A percentile compares a stretch with the other conserved stretches of the same genome.
These are phyloP conservation scores for Lutra lutra DNA, from an alignment of 2,797 vertebrate species.

Conservation along the genomic window DNA sequence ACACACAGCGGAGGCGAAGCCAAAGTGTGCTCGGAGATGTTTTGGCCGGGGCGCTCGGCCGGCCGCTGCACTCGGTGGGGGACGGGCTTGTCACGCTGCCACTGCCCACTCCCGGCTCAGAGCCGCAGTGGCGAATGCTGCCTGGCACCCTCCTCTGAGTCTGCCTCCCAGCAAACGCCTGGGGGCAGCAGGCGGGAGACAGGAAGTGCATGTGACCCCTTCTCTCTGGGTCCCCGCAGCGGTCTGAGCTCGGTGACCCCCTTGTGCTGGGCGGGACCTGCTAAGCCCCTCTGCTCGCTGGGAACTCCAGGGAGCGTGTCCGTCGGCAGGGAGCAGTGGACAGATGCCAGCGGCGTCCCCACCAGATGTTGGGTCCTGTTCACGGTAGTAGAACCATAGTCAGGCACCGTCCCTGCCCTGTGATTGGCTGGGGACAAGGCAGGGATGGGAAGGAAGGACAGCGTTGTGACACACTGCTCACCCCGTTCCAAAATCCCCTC, in stretches of 20 bases:
- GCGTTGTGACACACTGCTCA: neutral
- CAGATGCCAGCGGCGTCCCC: rapidly evolving
- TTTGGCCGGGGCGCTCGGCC: neutral
- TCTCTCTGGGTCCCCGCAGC: neutral
- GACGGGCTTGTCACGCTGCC: rapidly evolving
- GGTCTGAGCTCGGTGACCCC: neutral
- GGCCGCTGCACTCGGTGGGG: neutral
- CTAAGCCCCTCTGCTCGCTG: no score
- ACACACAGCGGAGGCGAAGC: neutral
- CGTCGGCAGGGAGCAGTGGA: neutral
- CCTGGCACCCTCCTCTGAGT: neutral
- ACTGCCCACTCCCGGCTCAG: neutral
- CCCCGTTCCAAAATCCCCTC: neutral
- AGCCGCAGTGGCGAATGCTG: neutral
- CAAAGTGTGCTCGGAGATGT: rapidly evolving
- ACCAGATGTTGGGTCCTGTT: neutral
- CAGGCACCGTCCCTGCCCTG: neutral
- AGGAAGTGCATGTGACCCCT: neutral
- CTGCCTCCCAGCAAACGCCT: neutral
- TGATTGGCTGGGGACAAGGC: neutral
- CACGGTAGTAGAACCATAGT: neutral
- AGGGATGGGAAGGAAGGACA: neutral
- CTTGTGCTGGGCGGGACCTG: neutral
- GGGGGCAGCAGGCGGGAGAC: no score
- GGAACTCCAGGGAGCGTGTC: rapidly evolving